Base-by-base conservation (phyloP, 37 sponge, comb jelly and placozoan species). In the Tethya wilhelma region DNA sequence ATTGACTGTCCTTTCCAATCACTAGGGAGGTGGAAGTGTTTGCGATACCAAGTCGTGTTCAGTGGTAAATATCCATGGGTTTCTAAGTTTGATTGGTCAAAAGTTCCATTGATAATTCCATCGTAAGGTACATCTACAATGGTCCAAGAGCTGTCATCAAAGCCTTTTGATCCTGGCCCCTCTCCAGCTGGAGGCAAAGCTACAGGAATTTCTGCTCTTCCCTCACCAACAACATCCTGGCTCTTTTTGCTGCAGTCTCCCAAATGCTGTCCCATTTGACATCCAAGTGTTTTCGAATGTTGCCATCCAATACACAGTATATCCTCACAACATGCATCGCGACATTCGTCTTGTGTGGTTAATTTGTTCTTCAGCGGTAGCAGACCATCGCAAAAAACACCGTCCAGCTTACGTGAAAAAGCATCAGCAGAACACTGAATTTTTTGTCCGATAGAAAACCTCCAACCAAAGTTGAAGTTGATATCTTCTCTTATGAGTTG, bases 381-480 rank as follows among this genome's bases (percentile, higher is more conserved):
- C 34, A 87, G 69, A n/a, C 87, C 87, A 26, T 39, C 17, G 68
- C 87, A 87, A 38, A 80, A 23, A 2, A 79, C 80, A 8, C 41
- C 43, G 59, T 44, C 64, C 1, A 71, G 75, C 39, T 87, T 73
- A 30, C 36, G 20, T 4, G 87, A 62, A 55, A 87, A 87, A 9
- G 65, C 74, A 30, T 62, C 34, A 28, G 39, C 45, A 56, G 20
- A 11, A 56, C 81, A 79, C 22, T 46, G 56, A 8, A 43, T 3
- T 20, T 32, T 1, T 34, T 72, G 69, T n/a, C 87, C 87, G 3
- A 79, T 75, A 19, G 40, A 30, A 44, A 80, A 87, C 4, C 80
- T 36, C 87, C 87, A 87, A 2, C 58, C 87, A 43, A 80, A 87
- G 41, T 87, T 76, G 56, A 87, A 87, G 57, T 79, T 87, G 56